A percentile compares a stretch with the other conserved stretches of the same genome.
phyloP scores from a whole-genome alignment of 2,888 invertebrate genomes.

The Orthosia gracilis region DNA sequence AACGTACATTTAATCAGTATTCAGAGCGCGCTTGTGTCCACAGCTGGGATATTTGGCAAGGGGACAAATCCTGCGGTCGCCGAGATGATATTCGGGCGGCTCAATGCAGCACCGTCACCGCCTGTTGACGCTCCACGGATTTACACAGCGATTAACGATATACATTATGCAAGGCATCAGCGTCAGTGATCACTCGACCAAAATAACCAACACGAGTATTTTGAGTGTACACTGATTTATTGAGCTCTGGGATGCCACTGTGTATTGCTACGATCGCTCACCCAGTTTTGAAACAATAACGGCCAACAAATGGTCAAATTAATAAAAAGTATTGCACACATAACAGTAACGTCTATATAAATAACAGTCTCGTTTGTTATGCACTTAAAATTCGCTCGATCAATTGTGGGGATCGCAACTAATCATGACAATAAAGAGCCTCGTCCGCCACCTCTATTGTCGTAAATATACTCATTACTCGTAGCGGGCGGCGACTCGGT shows the following conservation, averaged over 20 bases:
- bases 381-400: slow-evolving; percentile 74
- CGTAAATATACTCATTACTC: slow-evolving; percentile 84
- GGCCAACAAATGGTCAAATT: slow-evolving; percentile 74
- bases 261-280: slow-evolving; percentile 76
- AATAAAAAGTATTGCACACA: slow-evolving; percentile 74
- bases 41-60: slow-evolving; percentile 89
- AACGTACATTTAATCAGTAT: slow-evolving; percentile 88
- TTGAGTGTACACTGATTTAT: slow-evolving; percentile 78
- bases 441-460: slow-evolving; percentile 73
- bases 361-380: slow-evolving; percentile 77
- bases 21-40: slow-evolving; percentile 84
- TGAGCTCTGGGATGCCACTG: slow-evolving; percentile 69
- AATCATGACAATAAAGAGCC: slow-evolving; percentile 79
- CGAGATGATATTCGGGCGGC: slow-evolving; percentile 71
- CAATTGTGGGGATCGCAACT: slow-evolving; percentile 79
- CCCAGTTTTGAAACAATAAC: slow-evolving; percentile 73
- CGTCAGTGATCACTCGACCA: slow-evolving; percentile 70
- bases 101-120: slow-evolving; percentile 71
- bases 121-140: slow-evolving; percentile 76
- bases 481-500: slow-evolving; percentile 79
- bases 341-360: slow-evolving; percentile 73
- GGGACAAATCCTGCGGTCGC: slow-evolving; percentile 78
- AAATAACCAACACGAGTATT: slow-evolving; percentile 78
- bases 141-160: slow-evolving; percentile 79
- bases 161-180: slow-evolving; percentile 81